A percentile compares a stretch with the other conserved stretches of the same genome.
phyloP scores from a whole-genome alignment of 2,797 vertebrate genomes.

The Microhierax caerulescens region DNA sequence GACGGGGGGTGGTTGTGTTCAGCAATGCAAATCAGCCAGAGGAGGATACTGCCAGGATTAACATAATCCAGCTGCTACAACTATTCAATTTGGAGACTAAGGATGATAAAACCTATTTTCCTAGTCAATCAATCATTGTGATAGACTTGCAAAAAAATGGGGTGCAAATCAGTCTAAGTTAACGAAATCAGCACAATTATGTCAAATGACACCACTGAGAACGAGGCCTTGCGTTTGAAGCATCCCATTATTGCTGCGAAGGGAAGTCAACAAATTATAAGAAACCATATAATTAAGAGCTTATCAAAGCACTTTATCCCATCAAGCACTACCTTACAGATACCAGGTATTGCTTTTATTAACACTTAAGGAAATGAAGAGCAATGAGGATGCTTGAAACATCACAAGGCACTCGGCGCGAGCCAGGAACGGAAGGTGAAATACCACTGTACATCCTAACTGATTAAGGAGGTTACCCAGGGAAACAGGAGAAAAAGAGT shows the following conservation, averaged over 20 bases:
- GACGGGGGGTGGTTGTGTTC: background rate
- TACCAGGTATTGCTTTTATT: constrained; percentile 35
- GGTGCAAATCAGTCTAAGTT: background rate
- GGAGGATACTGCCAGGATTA: constrained; percentile 14
- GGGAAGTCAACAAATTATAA: constrained; percentile 27
- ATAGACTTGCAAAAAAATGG: background rate
- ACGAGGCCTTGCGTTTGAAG: background rate
- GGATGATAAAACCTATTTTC: constrained; percentile 38
- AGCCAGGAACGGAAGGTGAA: constrained; percentile 10
- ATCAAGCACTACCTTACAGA: constrained; percentile 19
- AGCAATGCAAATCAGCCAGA: background rate
- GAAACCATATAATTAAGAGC: constrained; percentile 12
- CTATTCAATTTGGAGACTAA: constrained; percentile 23
- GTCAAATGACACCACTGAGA: background rate
- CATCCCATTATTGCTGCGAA: background rate
- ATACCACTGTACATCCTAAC: background rate
- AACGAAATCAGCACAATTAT: constrained; percentile 31
- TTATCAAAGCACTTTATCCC: constrained; percentile 46
- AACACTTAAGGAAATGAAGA: constrained; percentile 55
- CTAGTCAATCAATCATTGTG: constrained; percentile 38
- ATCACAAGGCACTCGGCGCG: background rate
- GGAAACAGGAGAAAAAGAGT: background rate
- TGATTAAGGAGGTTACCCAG: constrained; percentile 8
- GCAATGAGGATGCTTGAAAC: constrained; percentile 18
- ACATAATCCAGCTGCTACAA: constrained; percentile 18